These are phyloP conservation scores for Acanthosoma haemorrhoidale DNA, from an alignment of 2,888 invertebrate species.

Conservation along the genomic window DNA sequence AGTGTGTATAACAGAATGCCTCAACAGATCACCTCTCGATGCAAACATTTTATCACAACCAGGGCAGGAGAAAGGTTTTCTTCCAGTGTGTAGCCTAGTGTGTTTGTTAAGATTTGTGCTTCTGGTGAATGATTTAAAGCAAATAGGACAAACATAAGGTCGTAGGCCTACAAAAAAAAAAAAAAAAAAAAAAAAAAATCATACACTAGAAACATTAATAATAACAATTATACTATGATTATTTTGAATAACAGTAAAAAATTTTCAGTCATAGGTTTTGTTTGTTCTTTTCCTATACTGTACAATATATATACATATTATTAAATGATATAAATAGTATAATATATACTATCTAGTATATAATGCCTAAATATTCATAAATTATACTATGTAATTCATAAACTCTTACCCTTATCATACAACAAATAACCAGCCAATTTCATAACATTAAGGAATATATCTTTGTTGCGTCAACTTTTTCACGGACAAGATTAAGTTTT, in stretches of 20 bases:
- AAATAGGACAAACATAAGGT: conserved; percentile 66
- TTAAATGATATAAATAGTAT: no score
- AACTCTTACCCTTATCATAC: no score
- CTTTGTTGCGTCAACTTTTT: no score
- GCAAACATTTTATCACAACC: conserved; percentile 68
- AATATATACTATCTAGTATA: no score
- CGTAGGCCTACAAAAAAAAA: conserved; percentile 56
- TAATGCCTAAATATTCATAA: no score
- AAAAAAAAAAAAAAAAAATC: conserved; percentile 35
- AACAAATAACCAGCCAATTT: no score
- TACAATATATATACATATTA: no score
- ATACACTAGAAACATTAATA: neutral
- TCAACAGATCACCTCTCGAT: conserved; percentile 59
- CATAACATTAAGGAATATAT: no score
- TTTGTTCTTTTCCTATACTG: no score
- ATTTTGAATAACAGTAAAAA: neutral
- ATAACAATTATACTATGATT: neutral
- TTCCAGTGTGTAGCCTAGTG: conserved; percentile 40
- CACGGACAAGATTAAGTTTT: no score
- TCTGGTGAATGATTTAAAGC: conserved; percentile 67
- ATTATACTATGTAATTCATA: no score
- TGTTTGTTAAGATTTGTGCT: conserved; percentile 46
- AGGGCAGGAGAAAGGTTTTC: conserved; percentile 50
- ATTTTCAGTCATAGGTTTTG: no score
- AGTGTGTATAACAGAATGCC: conserved; percentile 67